These are phyloP conservation scores for Brenthis ino DNA, from an alignment of 2,888 invertebrate species.

Conservation along the genomic window DNA sequence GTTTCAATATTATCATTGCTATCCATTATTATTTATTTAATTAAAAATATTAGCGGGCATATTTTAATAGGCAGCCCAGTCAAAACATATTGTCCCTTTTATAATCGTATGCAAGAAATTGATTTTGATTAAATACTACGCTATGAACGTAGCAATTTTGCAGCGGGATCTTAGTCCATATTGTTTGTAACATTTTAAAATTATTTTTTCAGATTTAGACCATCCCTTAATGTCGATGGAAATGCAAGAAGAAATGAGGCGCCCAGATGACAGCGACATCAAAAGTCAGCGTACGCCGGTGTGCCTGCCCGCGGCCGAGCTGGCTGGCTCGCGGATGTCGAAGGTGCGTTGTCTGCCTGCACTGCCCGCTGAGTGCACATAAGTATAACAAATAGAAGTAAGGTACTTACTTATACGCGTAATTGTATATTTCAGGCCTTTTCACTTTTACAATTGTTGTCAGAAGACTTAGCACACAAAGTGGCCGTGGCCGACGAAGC, in stretches of 20 bases:
- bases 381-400: too few relatives aligned
- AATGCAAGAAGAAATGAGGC: conserved; percentile 41
- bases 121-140: too few relatives aligned
- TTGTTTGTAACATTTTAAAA: background rate
- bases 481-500: conserved; percentile 65
- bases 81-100: too few relatives aligned
- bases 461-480: conserved; percentile 60
- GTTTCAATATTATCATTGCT: too few relatives aligned
- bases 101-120: too few relatives aligned
- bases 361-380: background rate
- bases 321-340: conserved; percentile 68
- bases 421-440: conserved; percentile 54
- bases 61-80: too few relatives aligned
- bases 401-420: too few relatives aligned
- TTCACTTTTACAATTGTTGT: conserved; percentile 63
- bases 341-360: conserved; percentile 54
- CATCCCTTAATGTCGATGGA: conserved; percentile 52
- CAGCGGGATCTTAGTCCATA: too few relatives aligned
- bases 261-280: conserved; percentile 33
- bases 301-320: conserved; percentile 56
- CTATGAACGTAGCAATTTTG: too few relatives aligned
- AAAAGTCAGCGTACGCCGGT: conserved; percentile 40
- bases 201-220: conserved; percentile 49
- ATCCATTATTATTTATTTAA: background rate
- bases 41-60: too few relatives aligned